phyloP scores from a whole-genome alignment of 2,888 invertebrate species.

The Siphonodentalium dalli region DNA sequence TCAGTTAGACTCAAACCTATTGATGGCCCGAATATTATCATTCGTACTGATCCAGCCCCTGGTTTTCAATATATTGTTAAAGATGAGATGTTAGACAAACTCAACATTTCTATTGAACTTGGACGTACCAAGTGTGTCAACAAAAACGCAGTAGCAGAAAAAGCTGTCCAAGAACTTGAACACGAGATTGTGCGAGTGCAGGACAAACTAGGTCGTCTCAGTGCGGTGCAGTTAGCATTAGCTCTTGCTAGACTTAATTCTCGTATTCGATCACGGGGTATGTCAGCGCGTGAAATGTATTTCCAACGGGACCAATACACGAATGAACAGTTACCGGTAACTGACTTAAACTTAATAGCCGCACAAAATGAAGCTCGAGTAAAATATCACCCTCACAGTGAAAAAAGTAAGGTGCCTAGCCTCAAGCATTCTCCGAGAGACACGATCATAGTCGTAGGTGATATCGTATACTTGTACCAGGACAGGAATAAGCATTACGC shows the following conservation, averaged over 20 bases:
- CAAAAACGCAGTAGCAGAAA: slow-evolving; percentile 42
- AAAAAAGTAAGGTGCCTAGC: slow-evolving; percentile 25
- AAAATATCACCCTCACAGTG: slow-evolving; percentile 29
- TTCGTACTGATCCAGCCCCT: slow-evolving; percentile 35
- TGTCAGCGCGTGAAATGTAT: slow-evolving; percentile 33
- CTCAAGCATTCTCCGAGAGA: neutral
- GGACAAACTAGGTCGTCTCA: slow-evolving; percentile 15
- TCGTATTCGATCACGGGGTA: slow-evolving; percentile 28
- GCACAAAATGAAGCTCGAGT: slow-evolving; percentile 17
- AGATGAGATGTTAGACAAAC: slow-evolving; percentile 18
- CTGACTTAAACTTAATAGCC: slow-evolving; percentile 22
- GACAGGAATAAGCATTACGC: slow-evolving; percentile 25
- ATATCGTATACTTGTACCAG: slow-evolving; percentile 26
- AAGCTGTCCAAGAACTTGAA: slow-evolving; percentile 36
- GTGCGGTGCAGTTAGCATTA: slow-evolving; percentile 7
- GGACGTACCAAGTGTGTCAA: slow-evolving; percentile 31
- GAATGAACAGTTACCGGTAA: slow-evolving; percentile 25
- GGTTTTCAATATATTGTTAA: slow-evolving; percentile 21
- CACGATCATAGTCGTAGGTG: slow-evolving; percentile 20
- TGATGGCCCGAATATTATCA: slow-evolving; percentile 27
- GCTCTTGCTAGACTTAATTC: slow-evolving; percentile 27
- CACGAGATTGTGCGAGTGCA: slow-evolving; percentile 33
- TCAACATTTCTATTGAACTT: slow-evolving; percentile 28
- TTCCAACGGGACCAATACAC: slow-evolving; percentile 35
- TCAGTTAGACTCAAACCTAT: slow-evolving; percentile 24